A percentile compares a stretch with the other conserved stretches of the same genome.
Conservation (phyloP, 2,888 invertebrate genomes). For the Slavum lentiscoides region DNA sequence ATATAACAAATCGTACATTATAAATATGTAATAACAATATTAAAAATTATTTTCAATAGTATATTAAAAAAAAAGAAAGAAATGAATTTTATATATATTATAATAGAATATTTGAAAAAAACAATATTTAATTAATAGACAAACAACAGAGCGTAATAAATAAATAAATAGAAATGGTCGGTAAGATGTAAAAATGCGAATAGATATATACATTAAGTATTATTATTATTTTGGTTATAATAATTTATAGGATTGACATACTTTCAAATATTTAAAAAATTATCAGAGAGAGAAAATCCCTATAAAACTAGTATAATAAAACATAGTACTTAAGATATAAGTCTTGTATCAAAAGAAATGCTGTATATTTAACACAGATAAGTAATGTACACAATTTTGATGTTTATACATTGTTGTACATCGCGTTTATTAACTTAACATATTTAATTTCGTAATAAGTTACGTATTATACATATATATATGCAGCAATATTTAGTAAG, state of each 20-base stretch:
- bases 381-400: neutral
- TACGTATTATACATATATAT: neutral
- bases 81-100: slow-evolving; percentile 14
- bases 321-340: neutral
- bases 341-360: neutral
- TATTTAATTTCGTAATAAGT: neutral
- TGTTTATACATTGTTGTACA: neutral
- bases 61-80: neutral
- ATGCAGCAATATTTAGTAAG: neutral
- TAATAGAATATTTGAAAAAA: neutral
- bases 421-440: neutral
- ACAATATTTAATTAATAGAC: neutral
- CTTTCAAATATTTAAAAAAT: neutral
- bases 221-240: slow-evolving; percentile 14
- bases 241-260: neutral
- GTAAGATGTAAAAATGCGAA: slow-evolving; percentile 3
- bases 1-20: slow-evolving; percentile 29
- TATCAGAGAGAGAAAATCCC: neutral
- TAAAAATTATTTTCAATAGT: slow-evolving; percentile 13
- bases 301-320: slow-evolving; percentile 3
- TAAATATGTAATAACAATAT: slow-evolving; percentile 31
- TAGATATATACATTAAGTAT: neutral
- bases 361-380: neutral
- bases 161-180: slow-evolving; percentile 4
- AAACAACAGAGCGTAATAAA: neutral